Evolutionary conservation across 2,113 vertebrate genomes (phyloP).

Genomic region (Bos taurus): DNA sequence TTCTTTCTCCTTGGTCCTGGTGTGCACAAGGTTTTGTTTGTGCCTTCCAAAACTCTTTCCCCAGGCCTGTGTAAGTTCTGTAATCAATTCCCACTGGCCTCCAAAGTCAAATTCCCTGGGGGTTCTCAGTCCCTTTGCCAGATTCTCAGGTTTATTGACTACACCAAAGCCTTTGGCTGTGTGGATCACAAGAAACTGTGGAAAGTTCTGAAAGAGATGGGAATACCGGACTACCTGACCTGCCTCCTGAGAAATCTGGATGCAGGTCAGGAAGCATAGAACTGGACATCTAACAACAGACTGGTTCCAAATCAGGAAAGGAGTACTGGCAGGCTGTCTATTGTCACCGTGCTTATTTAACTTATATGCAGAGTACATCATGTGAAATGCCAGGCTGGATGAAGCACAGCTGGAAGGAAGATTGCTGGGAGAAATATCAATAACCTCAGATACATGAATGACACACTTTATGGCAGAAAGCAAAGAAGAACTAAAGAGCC

Average conservation of each 20-base stretch:
- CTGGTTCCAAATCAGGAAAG: background rate
- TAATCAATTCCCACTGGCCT: background rate
- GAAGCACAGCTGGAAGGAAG: background rate
- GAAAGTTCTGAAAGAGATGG: background rate
- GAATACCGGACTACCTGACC: background rate
- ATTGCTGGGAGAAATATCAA: background rate
- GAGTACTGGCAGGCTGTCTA: background rate
- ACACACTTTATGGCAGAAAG: background rate
- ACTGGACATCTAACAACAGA: background rate
- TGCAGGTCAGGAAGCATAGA: background rate
- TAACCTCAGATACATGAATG: background rate
- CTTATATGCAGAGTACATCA: background rate
- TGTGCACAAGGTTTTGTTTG: background rate
- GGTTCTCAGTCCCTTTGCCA: background rate
- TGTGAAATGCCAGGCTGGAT: background rate
- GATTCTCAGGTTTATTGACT: background rate
- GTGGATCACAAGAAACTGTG: background rate
- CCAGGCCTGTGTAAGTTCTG: background rate
- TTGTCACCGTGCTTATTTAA: background rate
- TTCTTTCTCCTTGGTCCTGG: background rate
- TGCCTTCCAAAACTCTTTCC: background rate
- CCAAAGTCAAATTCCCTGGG: background rate
- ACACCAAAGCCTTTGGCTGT: background rate
- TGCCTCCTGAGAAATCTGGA: background rate
- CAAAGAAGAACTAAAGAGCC: background rate